Conservation (phyloP, 1,140 invertebrate genomes). For the Zaprionus capensis region DNA sequence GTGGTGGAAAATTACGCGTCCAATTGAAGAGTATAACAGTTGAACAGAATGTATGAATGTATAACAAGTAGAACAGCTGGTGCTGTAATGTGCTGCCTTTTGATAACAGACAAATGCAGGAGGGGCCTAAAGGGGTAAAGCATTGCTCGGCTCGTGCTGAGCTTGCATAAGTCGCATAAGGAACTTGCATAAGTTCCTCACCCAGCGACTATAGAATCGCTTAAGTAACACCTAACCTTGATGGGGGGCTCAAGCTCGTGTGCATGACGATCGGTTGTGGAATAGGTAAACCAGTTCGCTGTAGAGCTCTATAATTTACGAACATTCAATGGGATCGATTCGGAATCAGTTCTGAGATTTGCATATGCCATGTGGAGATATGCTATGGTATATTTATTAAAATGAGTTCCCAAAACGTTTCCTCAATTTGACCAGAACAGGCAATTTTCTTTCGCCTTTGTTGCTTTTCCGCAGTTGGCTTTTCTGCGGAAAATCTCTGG, state of each 20-base stretch:
- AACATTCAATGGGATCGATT: background rate
- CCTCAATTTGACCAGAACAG: slow-evolving; percentile 44
- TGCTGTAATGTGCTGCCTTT: background rate
- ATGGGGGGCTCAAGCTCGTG: background rate
- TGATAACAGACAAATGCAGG: slow-evolving; percentile 1
- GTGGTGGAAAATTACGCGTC: slow-evolving; percentile 54
- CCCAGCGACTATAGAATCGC: background rate
- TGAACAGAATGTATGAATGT: background rate
- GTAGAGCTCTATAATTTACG: slow-evolving; percentile 2
- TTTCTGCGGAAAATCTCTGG: slow-evolving; percentile 23
- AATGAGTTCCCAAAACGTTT: slow-evolving; percentile 39
- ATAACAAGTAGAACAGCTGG: slow-evolving; percentile 21
- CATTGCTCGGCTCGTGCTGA: slow-evolving; percentile 4
- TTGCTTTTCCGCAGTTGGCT: slow-evolving; percentile 51
- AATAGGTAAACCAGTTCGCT: slow-evolving; percentile 26
- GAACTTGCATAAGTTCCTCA: slow-evolving; percentile 26
- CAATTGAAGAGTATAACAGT: slow-evolving; percentile 33
- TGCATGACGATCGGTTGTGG: background rate
- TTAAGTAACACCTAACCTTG: background rate
- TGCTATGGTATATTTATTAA: background rate
- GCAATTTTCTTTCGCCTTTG: slow-evolving; percentile 39
- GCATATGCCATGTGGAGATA: background rate
- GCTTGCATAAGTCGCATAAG: slow-evolving; percentile 36
- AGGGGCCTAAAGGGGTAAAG: background rate
- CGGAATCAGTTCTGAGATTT: background rate